Conservation (phyloP, 1,140 invertebrate species). For the Sarcophaga peregrina region DNA sequence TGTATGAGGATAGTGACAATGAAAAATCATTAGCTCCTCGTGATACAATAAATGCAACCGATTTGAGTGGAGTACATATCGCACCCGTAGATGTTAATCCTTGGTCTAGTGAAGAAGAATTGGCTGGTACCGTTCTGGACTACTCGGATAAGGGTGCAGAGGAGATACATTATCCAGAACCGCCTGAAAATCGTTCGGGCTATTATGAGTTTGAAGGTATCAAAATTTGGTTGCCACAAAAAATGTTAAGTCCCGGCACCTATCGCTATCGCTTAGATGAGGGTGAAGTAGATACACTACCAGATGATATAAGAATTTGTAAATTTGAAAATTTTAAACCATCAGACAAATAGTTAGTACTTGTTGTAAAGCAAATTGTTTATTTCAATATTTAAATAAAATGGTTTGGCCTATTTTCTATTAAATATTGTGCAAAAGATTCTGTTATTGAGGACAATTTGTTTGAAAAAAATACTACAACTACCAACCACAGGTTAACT, state of each 20-base stretch:
- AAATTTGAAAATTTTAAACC: conserved; percentile 38
- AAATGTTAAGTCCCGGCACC: conserved; percentile 36
- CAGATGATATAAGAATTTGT: conserved; percentile 45
- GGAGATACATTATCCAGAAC: conserved; percentile 22
- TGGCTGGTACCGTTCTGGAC: conserved; percentile 35
- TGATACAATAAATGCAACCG: not conserved
- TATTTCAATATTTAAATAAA: no score
- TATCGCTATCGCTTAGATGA: conserved; percentile 46
- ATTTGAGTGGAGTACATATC: not conserved
- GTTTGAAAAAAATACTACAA: no score
- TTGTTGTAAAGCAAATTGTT: no score
- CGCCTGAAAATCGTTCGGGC: conserved; percentile 38
- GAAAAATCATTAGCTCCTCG: not conserved
- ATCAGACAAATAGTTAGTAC: not conserved
- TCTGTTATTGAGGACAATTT: no score
- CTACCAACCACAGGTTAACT: no score
- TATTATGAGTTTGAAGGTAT: conserved; percentile 44
- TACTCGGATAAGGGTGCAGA: conserved; percentile 1
- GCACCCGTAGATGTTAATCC: conserved; percentile 44
- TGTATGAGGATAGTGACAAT: conserved; percentile 4
- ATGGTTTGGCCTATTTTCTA: no score
- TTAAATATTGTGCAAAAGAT: no score
- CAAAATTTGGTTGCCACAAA: conserved; percentile 41
- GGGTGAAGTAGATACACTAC: conserved; percentile 15
- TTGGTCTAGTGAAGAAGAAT: conserved; percentile 33